A percentile compares a stretch with the other conserved stretches of the same genome.
Evolutionary conservation across 2,113 vertebrate genomes (phyloP).

Genomic region (Pluvialis apricaria): DNA sequence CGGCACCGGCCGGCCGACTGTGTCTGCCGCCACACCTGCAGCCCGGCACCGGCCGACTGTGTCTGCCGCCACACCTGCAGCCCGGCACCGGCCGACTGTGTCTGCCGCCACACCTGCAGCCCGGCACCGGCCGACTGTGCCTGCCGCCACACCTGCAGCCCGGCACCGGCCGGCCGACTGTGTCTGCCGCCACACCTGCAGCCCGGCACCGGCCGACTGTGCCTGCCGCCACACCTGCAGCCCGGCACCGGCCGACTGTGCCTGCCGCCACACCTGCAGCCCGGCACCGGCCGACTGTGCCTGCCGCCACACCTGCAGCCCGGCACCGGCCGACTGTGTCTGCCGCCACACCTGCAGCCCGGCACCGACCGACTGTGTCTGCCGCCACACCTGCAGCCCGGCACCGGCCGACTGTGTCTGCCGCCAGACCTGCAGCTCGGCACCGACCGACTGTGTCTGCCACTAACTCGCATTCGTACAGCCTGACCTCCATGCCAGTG

Average conservation of each 20-base stretch:
- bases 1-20: background rate
- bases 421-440: background rate
- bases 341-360: background rate
- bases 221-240: background rate
- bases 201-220: background rate
- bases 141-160: background rate
- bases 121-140: rapidly evolving
- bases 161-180: background rate
- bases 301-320: background rate
- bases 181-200: background rate
- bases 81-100: background rate
- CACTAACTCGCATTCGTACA: rapidly evolving
- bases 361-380: background rate
- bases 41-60: background rate
- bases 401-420: rapidly evolving
- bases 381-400: background rate
- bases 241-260: background rate
- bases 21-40: background rate
- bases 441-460: rapidly evolving
- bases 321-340: background rate
- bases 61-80: background rate
- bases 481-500: background rate
- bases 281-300: rapidly evolving
- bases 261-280: background rate
- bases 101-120: background rate